Evolutionary conservation across 2,888 invertebrate species (phyloP).

Genomic region (Amaurobius ferox): DNA sequence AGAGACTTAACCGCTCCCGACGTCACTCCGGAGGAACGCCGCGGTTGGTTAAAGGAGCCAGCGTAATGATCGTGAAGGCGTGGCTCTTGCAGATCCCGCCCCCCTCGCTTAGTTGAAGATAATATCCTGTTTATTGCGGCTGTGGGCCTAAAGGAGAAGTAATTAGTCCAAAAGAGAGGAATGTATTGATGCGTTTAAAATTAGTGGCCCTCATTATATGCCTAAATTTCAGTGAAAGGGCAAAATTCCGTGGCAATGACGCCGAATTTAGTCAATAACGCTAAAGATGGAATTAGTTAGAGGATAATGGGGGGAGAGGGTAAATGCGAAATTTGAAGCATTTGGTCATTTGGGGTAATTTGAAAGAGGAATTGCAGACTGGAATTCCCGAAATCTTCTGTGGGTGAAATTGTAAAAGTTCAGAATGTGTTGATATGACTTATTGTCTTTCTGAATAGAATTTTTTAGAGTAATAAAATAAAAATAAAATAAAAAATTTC

Average conservation of each 20-base stretch:
- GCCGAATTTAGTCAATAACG: no score
- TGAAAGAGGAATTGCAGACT: no score
- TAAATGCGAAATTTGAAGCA: no score
- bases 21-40: neutral
- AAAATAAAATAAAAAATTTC: no score
- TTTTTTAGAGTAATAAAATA: no score
- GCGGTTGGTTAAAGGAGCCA: conserved; percentile 15
- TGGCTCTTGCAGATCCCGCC: neutral
- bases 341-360: no score
- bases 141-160: conserved; percentile 22
- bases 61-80: conserved; percentile 18
- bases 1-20: neutral
- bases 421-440: no score
- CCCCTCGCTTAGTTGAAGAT: conserved; percentile 10
- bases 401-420: no score
- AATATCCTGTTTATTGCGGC: conserved; percentile 37
- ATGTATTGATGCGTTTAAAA: conserved; percentile 46
- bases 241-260: conserved; percentile 3
- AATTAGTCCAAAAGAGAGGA: conserved; percentile 53
- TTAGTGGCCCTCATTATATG: conserved; percentile 53
- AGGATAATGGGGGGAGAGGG: no score
- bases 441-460: no score
- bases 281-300: no score
- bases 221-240: conserved; percentile 32
- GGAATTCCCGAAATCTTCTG: no score